A percentile compares a stretch with the other conserved stretches of the same genome.
phyloP scores from a whole-genome alignment of 1,140 invertebrate genomes.

The Leptopilina clavipes region DNA sequence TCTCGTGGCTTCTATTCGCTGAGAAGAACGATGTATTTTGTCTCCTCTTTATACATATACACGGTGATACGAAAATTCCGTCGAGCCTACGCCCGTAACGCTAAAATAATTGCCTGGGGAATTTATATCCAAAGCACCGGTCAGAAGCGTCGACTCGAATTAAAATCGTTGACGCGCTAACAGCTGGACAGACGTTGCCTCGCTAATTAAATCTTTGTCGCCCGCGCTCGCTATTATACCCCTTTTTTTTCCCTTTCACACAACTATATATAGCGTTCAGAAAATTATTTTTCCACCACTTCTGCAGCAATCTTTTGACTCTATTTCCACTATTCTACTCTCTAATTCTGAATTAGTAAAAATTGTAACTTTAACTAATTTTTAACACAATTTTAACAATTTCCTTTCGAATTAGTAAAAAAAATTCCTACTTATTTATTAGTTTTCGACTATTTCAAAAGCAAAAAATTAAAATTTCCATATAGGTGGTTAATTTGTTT shows the following conservation, averaged over 20 bases:
- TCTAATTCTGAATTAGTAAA: too few relatives aligned
- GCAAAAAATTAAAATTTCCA: too few relatives aligned
- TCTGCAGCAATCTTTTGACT: too few relatives aligned
- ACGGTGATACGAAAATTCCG: slow-evolving; percentile 61
- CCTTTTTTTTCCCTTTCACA: background rate
- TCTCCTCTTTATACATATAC: slow-evolving; percentile 46
- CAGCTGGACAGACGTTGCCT: slow-evolving; percentile 51
- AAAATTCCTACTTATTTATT: too few relatives aligned
- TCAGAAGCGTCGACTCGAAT: slow-evolving; percentile 57
- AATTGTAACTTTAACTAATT: too few relatives aligned
- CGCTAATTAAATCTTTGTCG: slow-evolving; percentile 63
- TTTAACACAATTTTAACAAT: too few relatives aligned
- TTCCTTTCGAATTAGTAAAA: too few relatives aligned
- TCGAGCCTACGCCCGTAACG: slow-evolving; percentile 42
- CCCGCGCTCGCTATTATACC: slow-evolving; percentile 24
- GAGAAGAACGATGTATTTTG: slow-evolving; percentile 27
- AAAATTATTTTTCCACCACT: too few relatives aligned
- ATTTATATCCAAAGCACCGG: slow-evolving; percentile 58
- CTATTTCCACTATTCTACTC: too few relatives aligned
- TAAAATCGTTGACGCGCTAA: slow-evolving; percentile 61
- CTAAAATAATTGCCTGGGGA: slow-evolving; percentile 54
- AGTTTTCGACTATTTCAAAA: too few relatives aligned
- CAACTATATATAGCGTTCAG: too few relatives aligned
- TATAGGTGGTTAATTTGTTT: too few relatives aligned
- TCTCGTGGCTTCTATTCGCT: slow-evolving; percentile 53